A percentile compares a stretch with the other conserved stretches of the same genome.
These are phyloP conservation scores for Ceraclea dissimilis DNA, from an alignment of 2,888 invertebrate genomes.

Conservation along the genomic window DNA sequence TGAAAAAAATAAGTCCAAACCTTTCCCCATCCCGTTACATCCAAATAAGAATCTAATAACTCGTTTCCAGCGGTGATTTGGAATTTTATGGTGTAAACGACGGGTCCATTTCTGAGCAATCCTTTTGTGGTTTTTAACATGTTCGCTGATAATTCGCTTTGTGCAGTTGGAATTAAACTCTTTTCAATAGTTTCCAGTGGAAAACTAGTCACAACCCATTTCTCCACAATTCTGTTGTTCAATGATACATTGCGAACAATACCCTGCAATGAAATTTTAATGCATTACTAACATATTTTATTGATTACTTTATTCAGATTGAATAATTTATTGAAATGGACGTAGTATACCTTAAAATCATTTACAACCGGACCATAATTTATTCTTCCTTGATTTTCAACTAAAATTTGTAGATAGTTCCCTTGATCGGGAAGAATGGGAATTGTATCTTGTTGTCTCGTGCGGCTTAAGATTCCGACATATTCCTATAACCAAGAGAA, in stretches of 20 bases:
- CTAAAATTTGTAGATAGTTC: conserved; percentile 46
- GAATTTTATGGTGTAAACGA: conserved; percentile 48
- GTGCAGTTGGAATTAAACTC: background rate
- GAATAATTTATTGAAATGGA: background rate
- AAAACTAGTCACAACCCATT: conserved; percentile 60
- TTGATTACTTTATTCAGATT: no score
- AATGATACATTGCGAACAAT: conserved; percentile 48
- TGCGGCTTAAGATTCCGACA: conserved; percentile 47
- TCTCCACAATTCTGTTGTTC: conserved; percentile 41
- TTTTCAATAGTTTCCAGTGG: conserved; percentile 36
- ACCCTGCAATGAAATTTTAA: conserved; percentile 49
- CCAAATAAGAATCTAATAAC: conserved; percentile 70
- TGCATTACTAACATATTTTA: no score
- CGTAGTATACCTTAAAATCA: conserved; percentile 42
- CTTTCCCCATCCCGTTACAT: conserved; percentile 77
- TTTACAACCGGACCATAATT: conserved; percentile 55
- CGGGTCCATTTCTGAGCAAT: conserved; percentile 41
- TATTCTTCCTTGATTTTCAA: conserved; percentile 78
- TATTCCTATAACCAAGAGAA: conserved; percentile 26
- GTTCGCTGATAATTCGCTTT: background rate
- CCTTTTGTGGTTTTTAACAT: background rate
- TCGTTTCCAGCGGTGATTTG: conserved; percentile 32
- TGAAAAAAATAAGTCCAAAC: conserved; percentile 35
- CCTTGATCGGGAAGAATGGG: conserved; percentile 38
- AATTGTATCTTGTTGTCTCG: conserved; percentile 39